phyloP scores from a whole-genome alignment of 2,888 invertebrate genomes.

The Portevinia maculata region DNA sequence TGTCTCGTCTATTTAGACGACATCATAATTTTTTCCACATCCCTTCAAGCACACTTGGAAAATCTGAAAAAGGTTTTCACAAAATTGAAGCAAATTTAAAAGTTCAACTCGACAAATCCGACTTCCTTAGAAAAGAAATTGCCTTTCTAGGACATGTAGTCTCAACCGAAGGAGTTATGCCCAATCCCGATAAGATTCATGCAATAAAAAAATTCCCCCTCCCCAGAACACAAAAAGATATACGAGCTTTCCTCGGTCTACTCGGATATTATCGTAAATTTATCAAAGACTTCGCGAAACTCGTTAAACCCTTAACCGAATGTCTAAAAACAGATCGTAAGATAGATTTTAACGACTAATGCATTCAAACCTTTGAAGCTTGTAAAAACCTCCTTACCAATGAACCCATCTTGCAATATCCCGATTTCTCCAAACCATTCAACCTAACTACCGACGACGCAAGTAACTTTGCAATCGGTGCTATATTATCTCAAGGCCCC shows the following conservation, averaged over 20 bases:
- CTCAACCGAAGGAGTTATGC: too few relatives aligned
- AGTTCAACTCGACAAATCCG: too few relatives aligned
- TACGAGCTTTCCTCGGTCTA: constrained; percentile 76
- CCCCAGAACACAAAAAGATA: constrained; percentile 76
- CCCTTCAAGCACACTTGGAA: too few relatives aligned
- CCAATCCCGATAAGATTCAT: too few relatives aligned
- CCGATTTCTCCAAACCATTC: constrained; percentile 56
- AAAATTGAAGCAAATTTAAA: too few relatives aligned
- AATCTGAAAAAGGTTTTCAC: too few relatives aligned
- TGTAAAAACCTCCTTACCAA: constrained; percentile 49
- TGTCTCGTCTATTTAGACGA: constrained; percentile 26
- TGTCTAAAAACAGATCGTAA: constrained; percentile 57
- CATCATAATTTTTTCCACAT: too few relatives aligned
- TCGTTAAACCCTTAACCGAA: too few relatives aligned
- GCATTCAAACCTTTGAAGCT: constrained; percentile 27
- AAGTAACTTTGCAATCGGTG: constrained; percentile 59
- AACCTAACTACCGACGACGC: constrained; percentile 67
- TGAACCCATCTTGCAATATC: too few relatives aligned
- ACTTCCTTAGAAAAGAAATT: not conserved
- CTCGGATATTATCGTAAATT: too few relatives aligned
- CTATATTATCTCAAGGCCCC: constrained; percentile 55
- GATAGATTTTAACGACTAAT: not conserved
- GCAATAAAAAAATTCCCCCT: too few relatives aligned
- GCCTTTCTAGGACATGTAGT: constrained; percentile 78
- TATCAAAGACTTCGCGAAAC: too few relatives aligned